A percentile compares a stretch with the other conserved stretches of the same genome.
These are phyloP conservation scores for Andrena dorsata DNA, from an alignment of 2,888 invertebrate genomes.

Conservation along the genomic window DNA sequence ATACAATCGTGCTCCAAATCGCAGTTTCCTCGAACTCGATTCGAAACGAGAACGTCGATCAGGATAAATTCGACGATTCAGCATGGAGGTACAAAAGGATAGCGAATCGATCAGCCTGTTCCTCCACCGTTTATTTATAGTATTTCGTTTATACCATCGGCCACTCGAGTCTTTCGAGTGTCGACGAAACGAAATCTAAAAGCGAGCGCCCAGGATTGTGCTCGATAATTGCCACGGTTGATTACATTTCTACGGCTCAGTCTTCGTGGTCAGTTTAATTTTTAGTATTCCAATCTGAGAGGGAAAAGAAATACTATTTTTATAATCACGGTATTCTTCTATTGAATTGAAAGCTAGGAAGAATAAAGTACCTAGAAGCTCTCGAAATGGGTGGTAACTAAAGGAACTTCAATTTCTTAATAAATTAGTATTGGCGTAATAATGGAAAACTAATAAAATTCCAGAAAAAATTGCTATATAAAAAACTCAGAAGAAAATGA, in stretches of 20 bases:
- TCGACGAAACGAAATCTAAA: slow-evolving; percentile 19
- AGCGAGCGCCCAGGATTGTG: not conserved
- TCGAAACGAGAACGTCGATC: not conserved
- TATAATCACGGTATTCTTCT: too few relatives aligned
- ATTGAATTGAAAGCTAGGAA: too few relatives aligned
- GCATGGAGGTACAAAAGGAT: slow-evolving; percentile 16
- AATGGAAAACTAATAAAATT: too few relatives aligned
- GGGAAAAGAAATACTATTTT: too few relatives aligned
- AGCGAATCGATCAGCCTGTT: slow-evolving; percentile 18
- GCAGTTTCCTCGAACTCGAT: not conserved
- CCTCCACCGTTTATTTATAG: slow-evolving; percentile 50
- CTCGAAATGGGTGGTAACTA: too few relatives aligned
- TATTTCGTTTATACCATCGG: slow-evolving; percentile 17
- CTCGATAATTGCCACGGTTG: not conserved
- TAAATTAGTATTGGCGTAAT: too few relatives aligned
- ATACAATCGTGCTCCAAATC: not conserved
- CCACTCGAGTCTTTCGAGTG: slow-evolving; percentile 37
- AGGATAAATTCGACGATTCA: slow-evolving; percentile 11
- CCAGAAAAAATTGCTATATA: too few relatives aligned
- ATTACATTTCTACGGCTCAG: not conserved
- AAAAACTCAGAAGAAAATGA: too few relatives aligned
- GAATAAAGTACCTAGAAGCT: too few relatives aligned
- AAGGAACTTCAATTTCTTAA: too few relatives aligned
- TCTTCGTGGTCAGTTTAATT: too few relatives aligned
- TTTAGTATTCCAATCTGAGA: too few relatives aligned